A percentile compares a stretch with the other conserved stretches of the same genome.
Conservation (phyloP, 2,888 invertebrate species). For the Trachelus tabidus region DNA sequence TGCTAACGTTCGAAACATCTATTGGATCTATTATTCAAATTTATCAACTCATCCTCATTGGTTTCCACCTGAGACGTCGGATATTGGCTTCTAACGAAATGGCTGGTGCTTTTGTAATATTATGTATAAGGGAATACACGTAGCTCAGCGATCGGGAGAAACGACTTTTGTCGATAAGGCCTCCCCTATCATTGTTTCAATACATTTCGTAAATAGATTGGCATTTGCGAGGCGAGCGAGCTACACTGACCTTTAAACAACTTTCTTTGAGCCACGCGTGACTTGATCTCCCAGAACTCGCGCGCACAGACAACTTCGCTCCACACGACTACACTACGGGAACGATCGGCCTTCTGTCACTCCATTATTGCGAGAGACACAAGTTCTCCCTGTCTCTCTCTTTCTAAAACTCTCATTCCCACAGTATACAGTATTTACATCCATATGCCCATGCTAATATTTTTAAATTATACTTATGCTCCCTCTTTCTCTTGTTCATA, state of each 20-base stretch:
- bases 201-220: slow-evolving; percentile 59
- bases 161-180: background rate
- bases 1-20: background rate
- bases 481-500: background rate
- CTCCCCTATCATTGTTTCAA: slow-evolving; percentile 50
- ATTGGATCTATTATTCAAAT: background rate
- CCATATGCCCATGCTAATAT: background rate
- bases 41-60: background rate
- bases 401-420: background rate
- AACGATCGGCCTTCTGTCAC: background rate
- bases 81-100: background rate
- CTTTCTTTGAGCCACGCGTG: slow-evolving; percentile 58
- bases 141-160: background rate
- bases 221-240: slow-evolving; percentile 57
- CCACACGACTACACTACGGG: background rate
- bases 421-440: background rate
- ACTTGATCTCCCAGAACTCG: slow-evolving; percentile 44
- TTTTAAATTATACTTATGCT: background rate
- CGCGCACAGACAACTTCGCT: background rate
- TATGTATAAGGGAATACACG: background rate
- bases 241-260: slow-evolving; percentile 59
- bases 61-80: background rate
- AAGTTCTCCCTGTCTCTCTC: no score
- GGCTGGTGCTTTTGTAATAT: background rate
- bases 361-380: background rate